Evolutionary conservation across 2,888 invertebrate species (phyloP).

Genomic region (Caenorhabditis becei): DNA sequence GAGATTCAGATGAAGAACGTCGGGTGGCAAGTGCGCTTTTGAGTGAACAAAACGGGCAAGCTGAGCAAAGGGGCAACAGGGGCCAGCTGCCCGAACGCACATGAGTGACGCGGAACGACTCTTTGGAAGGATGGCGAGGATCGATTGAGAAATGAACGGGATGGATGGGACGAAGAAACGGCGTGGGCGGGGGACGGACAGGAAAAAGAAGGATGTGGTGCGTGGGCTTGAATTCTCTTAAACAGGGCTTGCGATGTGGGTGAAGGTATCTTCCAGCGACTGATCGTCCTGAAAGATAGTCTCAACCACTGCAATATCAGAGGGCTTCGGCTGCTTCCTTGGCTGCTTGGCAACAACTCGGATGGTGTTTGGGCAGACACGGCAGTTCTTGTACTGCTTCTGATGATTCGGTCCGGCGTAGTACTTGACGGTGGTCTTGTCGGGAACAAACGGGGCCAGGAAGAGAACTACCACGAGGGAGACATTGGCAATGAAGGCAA

Average conservation of each 20-base stretch:
- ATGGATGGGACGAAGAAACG: background rate
- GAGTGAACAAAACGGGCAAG: background rate
- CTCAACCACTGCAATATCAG: background rate
- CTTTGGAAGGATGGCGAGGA: background rate
- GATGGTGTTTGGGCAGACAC: background rate
- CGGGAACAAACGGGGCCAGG: background rate
- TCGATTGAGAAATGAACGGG: background rate
- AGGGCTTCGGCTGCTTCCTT: background rate
- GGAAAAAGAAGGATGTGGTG: background rate
- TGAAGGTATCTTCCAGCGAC: background rate
- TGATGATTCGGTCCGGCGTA: constrained; percentile 1
- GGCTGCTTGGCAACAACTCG: background rate
- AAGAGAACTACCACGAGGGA: background rate
- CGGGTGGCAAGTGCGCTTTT: too few relatives aligned
- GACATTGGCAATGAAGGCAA: background rate
- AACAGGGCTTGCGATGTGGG: background rate
- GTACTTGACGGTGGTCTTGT: background rate
- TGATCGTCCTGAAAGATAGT: background rate
- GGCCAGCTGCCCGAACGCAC: background rate
- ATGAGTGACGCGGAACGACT: background rate
- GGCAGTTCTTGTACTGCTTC: background rate
- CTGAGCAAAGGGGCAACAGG: background rate
- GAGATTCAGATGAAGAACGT: too few relatives aligned
- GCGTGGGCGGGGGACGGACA: background rate
- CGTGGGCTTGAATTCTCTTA: background rate